Evolutionary conservation across 2,797 vertebrate genomes (phyloP).

Genomic region (Catharus ustulatus): DNA sequence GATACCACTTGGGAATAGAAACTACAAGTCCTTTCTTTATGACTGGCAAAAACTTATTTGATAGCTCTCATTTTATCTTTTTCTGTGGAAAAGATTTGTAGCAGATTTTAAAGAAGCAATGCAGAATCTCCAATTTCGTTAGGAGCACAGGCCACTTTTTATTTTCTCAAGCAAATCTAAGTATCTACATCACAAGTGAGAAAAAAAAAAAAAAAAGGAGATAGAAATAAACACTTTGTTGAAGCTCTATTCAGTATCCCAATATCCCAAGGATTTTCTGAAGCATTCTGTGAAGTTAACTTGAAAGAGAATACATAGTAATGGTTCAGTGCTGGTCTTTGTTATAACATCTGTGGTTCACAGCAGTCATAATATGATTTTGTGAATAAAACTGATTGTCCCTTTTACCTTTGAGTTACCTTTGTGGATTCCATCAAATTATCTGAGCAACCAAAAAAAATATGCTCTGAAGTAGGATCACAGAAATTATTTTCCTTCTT

Average conservation of each 20-base stretch:
- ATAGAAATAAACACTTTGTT: not conserved
- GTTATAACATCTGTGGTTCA: not conserved
- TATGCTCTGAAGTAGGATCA: not conserved
- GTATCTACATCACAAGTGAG: not conserved
- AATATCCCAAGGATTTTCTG: not conserved
- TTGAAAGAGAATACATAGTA: not conserved
- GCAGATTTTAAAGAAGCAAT: not conserved
- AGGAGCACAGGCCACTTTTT: not conserved
- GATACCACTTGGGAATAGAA: not conserved
- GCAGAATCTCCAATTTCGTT: not conserved
- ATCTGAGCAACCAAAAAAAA: not conserved
- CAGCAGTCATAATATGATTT: not conserved
- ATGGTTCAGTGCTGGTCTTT: not conserved
- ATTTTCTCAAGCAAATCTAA: not conserved
- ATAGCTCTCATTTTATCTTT: not conserved
- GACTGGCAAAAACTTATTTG: not conserved
- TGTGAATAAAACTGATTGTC: not conserved
- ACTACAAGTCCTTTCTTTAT: not conserved
- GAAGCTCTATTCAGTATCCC: not conserved
- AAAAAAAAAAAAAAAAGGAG: fast-evolving
- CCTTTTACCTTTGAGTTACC: not conserved
- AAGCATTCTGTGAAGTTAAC: not conserved
- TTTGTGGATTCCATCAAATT: not conserved
- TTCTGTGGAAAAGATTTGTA: not conserved
- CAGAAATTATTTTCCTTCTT: not conserved